phyloP scores from a whole-genome alignment of 2,113 vertebrate genomes.

The Pteronura brasiliensis region DNA sequence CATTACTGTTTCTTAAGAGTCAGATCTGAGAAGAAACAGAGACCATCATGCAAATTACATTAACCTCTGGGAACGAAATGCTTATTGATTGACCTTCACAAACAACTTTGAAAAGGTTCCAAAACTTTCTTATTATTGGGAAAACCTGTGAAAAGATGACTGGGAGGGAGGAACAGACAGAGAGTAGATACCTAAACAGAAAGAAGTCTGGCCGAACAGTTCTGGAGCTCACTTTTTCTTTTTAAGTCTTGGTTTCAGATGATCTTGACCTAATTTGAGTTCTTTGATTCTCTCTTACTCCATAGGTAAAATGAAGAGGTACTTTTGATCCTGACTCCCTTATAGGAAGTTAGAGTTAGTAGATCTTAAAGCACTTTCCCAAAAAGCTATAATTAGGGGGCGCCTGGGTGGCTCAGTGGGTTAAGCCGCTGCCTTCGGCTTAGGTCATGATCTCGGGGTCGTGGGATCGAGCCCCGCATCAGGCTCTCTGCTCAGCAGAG shows the following conservation, averaged over 20 bases:
- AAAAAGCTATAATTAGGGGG: constrained; percentile 9
- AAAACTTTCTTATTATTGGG: not conserved
- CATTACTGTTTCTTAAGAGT: not conserved
- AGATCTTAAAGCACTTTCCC: not conserved
- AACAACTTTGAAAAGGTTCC: not conserved
- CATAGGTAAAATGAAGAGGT: constrained; percentile 6
- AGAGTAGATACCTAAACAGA: not conserved
- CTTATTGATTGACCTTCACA: constrained; percentile 1
- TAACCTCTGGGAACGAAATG: not conserved
- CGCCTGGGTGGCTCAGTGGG: too few relatives aligned
- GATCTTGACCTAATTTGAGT: not conserved
- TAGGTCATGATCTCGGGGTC: too few relatives aligned
- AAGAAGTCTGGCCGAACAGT: not conserved
- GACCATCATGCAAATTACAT: not conserved
- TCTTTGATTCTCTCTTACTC: not conserved
- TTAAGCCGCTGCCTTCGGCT: too few relatives aligned
- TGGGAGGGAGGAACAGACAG: not conserved
- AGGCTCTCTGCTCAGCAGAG: too few relatives aligned
- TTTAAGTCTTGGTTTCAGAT: not conserved
- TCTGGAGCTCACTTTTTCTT: not conserved
- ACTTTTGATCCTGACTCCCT: not conserved
- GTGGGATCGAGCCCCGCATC: too few relatives aligned
- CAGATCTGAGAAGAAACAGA: not conserved
- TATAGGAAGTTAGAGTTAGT: not conserved
- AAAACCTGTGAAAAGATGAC: not conserved